Evolutionary conservation across 1,140 invertebrate species (phyloP).

Genomic region (Amphibalanus amphitrite): DNA sequence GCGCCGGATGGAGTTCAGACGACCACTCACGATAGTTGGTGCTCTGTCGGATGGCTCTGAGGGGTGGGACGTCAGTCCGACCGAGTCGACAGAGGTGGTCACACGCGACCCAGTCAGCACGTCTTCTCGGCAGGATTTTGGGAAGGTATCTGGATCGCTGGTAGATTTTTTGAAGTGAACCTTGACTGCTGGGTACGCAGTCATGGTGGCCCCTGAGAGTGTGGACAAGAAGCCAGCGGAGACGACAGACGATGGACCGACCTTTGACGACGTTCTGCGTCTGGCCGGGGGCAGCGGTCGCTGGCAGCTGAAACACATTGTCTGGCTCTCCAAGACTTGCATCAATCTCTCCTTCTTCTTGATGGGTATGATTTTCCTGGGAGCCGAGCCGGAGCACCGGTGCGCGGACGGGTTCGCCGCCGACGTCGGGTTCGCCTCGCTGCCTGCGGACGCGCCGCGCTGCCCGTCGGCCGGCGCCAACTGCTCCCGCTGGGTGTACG

Average conservation of each 20-base stretch:
- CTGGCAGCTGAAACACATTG: not conserved
- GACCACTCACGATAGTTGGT: no score
- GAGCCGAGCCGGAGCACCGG: constrained; percentile 6
- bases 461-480: constrained; percentile 7
- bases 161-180: no score
- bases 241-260: not conserved
- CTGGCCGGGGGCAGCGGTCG: not conserved
- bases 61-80: no score
- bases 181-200: no score
- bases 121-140: no score
- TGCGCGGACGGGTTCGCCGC: not conserved
- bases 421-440: not conserved
- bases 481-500: constrained; percentile 44
- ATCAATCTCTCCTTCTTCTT: not conserved
- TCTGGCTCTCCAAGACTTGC: not conserved
- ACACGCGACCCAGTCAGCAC: no score
- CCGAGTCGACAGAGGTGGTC: no score
- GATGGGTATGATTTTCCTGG: constrained; percentile 1
- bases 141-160: no score
- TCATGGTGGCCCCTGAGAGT: no score
- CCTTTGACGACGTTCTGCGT: not conserved
- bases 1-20: no score
- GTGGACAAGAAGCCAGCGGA: not conserved
- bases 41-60: no score
- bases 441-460: constrained; percentile 21